These are phyloP conservation scores for Pterostichus madidus DNA, from an alignment of 2,888 invertebrate genomes.

Conservation along the genomic window DNA sequence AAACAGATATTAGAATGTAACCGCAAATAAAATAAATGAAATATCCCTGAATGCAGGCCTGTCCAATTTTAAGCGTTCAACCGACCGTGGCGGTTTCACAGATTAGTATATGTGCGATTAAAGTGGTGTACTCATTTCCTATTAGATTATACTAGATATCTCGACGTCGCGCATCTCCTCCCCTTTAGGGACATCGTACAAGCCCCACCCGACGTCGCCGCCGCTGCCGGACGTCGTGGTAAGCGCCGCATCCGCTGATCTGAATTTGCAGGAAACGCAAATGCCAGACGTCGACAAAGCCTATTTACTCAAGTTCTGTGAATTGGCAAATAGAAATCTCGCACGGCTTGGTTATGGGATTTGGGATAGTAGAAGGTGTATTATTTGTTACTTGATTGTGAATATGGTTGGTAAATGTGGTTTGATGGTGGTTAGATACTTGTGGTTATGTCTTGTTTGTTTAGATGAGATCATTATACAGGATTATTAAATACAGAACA, in stretches of 20 bases:
- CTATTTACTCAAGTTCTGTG: slow-evolving; percentile 31
- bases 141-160: slow-evolving; percentile 67
- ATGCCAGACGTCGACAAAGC: slow-evolving; percentile 29
- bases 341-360: neutral
- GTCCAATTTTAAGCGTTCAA: slow-evolving; percentile 67
- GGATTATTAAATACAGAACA: too few relatives aligned
- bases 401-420: neutral
- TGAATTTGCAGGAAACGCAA: slow-evolving; percentile 24
- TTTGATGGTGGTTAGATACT: neutral
- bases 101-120: slow-evolving; percentile 72
- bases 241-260: neutral
- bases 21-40: neutral
- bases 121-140: slow-evolving; percentile 71
- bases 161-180: slow-evolving; percentile 6
- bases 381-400: slow-evolving; percentile 33
- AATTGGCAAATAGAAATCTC: slow-evolving; percentile 25
- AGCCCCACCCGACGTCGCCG: neutral
- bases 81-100: slow-evolving; percentile 71
- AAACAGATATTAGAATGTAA: too few relatives aligned
- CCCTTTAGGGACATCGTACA: slow-evolving; percentile 4
- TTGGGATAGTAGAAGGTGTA: slow-evolving; percentile 14
- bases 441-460: neutral
- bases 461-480: neutral
- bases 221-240: neutral
- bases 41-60: slow-evolving; percentile 24